Evolutionary conservation across 2,888 invertebrate genomes (phyloP).

Genomic region (Cerceris ruficornis): DNA sequence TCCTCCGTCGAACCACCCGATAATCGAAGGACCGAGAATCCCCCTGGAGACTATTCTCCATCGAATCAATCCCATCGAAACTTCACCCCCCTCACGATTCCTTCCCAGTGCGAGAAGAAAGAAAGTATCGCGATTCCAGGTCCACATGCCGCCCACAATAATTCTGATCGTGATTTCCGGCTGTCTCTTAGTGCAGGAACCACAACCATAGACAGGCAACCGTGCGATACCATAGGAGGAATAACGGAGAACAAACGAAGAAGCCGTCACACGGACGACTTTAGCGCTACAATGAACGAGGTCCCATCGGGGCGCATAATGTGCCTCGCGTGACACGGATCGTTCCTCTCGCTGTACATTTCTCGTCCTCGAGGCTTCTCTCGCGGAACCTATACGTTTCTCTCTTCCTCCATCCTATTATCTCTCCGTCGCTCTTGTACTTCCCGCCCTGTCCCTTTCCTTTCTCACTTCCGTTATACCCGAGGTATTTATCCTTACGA

Average conservation of each 20-base stretch:
- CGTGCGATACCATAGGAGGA: not conserved
- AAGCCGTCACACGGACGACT: not conserved
- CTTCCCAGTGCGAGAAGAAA: not conserved
- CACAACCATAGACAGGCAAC: not conserved
- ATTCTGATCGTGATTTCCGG: constrained; percentile 9
- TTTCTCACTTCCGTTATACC: constrained; percentile 10
- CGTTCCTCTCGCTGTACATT: constrained; percentile 31
- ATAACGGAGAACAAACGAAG: constrained; percentile 4
- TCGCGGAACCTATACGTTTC: no score
- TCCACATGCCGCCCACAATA: constrained; percentile 15
- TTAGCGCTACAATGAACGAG: constrained; percentile 39
- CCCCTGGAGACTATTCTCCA: not conserved
- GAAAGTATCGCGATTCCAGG: not conserved
- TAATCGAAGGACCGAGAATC: not conserved
- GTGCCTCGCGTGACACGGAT: constrained; percentile 66
- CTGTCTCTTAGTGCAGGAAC: not conserved
- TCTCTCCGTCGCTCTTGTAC: no score
- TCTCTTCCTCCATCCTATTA: no score
- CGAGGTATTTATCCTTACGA: constrained; percentile 60
- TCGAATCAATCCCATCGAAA: not conserved
- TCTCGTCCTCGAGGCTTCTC: constrained; percentile 9
- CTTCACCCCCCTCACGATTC: not conserved
- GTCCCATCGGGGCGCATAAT: constrained; percentile 31
- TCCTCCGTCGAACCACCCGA: not conserved
- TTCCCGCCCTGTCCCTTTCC: no score